Base-by-base conservation (phyloP, 2,113 vertebrate species). In the Bagarius yarrelli region DNA sequence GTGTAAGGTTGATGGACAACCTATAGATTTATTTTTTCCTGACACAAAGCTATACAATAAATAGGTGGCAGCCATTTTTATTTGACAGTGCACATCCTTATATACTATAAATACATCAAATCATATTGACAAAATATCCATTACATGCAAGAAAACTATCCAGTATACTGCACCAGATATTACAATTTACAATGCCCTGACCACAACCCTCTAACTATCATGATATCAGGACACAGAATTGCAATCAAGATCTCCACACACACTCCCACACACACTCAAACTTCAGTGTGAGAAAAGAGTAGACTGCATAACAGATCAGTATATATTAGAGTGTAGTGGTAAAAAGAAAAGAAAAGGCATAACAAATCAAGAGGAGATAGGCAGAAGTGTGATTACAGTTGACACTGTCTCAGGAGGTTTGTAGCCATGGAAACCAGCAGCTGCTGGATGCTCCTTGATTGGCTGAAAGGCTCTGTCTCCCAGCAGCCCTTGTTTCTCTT, bases 381-480 rank as follows among this genome's bases (percentile, higher is more conserved):
- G 83, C 79, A 71, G 82, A 85, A 87, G 82, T 88, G 84, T 90
- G 89, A 92, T 91, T 92, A 91, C 89, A 91, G 88, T 87, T 88
- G 87, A 90, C 89, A 88, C 73, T 61, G 83, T 90, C 91, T 93
- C 88, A 82, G 87, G 87, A 89, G 90, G 84, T 44, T 55, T n/a
- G 87, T 92, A 82, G 66, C 89, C 89, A 89, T 83, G 88, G 91
- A 80, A 90, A 89, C 89, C 78, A 57, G 81, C 84, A 84, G 79
- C 85, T 15, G 75, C 85, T 75, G 80, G 88, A 88, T 87, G 86
- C 86, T 83, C 64, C 85, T 87, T 88, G 88, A 91, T 91, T 91
- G 89, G 91, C 83, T 87, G 81, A 85, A 40, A 50, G 87, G 86
- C 75, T 85, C 87, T 18, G 71, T 90, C 84, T 91, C 86, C 87